These are phyloP conservation scores for Campaea margaritaria DNA, from an alignment of 2,888 invertebrate species.

Conservation along the genomic window DNA sequence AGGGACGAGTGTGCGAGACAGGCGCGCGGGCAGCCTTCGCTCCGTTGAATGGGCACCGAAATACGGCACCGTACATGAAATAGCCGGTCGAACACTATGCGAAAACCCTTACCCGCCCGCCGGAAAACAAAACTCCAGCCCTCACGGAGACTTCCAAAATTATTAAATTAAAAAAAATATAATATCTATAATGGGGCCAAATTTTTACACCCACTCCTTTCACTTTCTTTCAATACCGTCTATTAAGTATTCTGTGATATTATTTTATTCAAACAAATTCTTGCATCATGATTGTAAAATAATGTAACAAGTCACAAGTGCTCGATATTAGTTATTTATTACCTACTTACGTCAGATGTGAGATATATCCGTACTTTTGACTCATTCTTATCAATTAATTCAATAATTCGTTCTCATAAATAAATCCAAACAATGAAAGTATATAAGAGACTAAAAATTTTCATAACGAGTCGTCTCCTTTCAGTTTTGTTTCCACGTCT, in stretches of 20 bases:
- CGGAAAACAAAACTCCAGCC: conserved; percentile 70
- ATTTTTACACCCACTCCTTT: conserved; percentile 15
- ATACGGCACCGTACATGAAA: conserved; percentile 83
- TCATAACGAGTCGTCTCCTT: conserved; percentile 55
- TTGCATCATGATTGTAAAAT: conserved; percentile 37
- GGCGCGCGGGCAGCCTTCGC: conserved; percentile 83
- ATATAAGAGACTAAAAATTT: conserved; percentile 7
- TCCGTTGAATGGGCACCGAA: conserved; percentile 84
- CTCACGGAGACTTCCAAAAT: conserved; percentile 63
- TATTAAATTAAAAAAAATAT: conserved; percentile 32
- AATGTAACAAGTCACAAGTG: conserved; percentile 32
- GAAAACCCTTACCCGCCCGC: conserved; percentile 80
- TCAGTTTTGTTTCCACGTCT: conserved; percentile 67
- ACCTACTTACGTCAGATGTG: conserved; percentile 8
- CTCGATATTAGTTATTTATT: conserved; percentile 4
- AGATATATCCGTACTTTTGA: not conserved
- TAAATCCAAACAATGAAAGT: not conserved
- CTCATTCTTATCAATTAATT: conserved; percentile 11
- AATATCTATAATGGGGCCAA: not conserved
- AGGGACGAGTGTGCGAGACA: conserved; percentile 74
- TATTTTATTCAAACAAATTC: conserved; percentile 23
- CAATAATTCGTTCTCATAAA: not conserved
- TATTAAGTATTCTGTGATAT: not conserved
- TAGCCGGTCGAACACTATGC: conserved; percentile 82
- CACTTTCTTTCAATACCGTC: conserved; percentile 14